Conservation (phyloP, 2,113 vertebrate genomes). For the Mus pahari region DNA sequence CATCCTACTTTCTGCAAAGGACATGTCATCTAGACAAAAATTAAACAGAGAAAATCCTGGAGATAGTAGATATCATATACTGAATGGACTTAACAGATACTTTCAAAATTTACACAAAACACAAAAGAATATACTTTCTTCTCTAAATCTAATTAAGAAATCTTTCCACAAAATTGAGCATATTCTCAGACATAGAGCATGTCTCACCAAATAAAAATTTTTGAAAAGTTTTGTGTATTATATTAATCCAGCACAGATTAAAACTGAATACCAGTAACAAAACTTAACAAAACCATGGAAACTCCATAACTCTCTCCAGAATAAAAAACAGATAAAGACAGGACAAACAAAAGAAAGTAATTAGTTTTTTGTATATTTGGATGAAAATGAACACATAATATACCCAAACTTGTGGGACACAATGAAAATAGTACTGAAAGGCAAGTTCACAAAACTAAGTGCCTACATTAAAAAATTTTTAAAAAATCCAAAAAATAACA, state of each 20-base stretch:
- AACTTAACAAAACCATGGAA: not conserved
- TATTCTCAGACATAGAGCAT: not conserved
- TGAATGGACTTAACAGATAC: not conserved
- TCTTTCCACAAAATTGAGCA: not conserved
- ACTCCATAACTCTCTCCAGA: not conserved
- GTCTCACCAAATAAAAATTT: not conserved
- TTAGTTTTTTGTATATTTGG: not conserved
- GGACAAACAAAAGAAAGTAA: not conserved
- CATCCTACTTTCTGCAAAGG: too few species aligned
- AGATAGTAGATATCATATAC: not conserved
- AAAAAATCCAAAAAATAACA: too few species aligned
- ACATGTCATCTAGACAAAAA: not conserved
- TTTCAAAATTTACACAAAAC: not conserved
- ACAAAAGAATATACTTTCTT: not conserved
- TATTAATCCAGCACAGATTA: not conserved
- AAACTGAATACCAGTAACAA: not conserved
- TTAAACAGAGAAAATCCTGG: not conserved
- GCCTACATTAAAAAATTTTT: not conserved
- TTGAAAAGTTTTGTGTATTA: not conserved
- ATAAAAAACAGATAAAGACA: not conserved
- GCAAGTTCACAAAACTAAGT: not conserved
- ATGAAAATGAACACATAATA: not conserved
- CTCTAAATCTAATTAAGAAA: not conserved
- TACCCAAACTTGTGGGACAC: not conserved
- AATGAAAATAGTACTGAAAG: not conserved